Percentiles rank a stretch among this genome's conserved stretches.
Conservation (phyloP, 2,113 vertebrate species). For the Plecturocebus donacophilus region DNA sequence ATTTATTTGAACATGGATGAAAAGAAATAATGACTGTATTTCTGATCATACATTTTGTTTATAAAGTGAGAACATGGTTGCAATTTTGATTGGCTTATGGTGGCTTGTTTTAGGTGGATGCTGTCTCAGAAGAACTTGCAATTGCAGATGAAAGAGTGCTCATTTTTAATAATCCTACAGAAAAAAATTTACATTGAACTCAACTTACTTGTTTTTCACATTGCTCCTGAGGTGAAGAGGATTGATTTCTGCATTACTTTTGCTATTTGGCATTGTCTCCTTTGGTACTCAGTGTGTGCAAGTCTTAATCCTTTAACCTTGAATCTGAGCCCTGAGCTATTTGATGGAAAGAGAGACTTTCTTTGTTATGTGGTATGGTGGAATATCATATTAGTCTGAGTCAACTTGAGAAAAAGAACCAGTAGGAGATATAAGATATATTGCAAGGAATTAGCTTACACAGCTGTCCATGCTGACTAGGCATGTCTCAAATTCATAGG, state of each 20-base stretch:
- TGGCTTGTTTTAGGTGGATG: constrained; percentile 56
- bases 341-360: constrained; percentile 71
- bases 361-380: constrained; percentile 76
- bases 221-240: constrained; percentile 77
- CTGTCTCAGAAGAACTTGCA: constrained; percentile 66
- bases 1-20: constrained; percentile 43
- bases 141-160: constrained; percentile 74
- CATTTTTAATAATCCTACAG: constrained; percentile 81
- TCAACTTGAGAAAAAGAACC: constrained; percentile 41
- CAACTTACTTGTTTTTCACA: constrained; percentile 82
- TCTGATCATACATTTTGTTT: constrained; percentile 38
- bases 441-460: background rate
- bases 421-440: background rate
- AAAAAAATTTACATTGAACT: constrained; percentile 82
- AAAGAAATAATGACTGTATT: constrained; percentile 24
- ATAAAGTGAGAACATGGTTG: background rate
- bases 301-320: constrained; percentile 84
- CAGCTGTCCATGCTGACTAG: background rate
- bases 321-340: constrained; percentile 69
- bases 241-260: constrained; percentile 85
- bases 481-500: background rate
- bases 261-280: constrained; percentile 81
- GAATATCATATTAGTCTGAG: constrained; percentile 52
- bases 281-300: constrained; percentile 71
- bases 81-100: background rate